phyloP scores from a whole-genome alignment of 2,113 vertebrate species.

The Lepisosteus osseus region DNA sequence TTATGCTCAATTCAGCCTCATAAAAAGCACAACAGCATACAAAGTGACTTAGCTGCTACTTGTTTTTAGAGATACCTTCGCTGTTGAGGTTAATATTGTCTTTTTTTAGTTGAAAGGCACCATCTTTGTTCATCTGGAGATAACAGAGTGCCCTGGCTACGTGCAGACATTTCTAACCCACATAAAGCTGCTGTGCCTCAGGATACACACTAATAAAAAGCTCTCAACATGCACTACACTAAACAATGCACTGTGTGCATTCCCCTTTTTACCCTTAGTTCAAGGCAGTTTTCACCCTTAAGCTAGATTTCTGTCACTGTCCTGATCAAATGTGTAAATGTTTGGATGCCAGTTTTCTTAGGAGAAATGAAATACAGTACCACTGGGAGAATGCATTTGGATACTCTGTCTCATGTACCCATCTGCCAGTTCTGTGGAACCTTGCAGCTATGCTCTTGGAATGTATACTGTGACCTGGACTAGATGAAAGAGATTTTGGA shows the following conservation, averaged over 20 bases:
- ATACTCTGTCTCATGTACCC: background rate
- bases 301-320: background rate
- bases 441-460: background rate
- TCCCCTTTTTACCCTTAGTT: background rate
- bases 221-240: background rate
- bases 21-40: too few species aligned
- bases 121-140: too few species aligned
- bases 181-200: background rate
- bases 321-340: background rate
- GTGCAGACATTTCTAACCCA: background rate
- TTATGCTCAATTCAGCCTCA: too few species aligned
- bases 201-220: background rate
- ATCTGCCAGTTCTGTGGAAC: background rate
- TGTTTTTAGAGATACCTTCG: too few species aligned
- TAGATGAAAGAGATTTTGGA: background rate
- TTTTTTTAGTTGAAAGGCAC: too few species aligned
- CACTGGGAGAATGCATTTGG: conserved; percentile 6
- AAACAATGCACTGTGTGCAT: background rate
- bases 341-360: background rate
- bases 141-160: background rate
- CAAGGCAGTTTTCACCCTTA: background rate
- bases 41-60: too few species aligned
- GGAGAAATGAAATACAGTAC: background rate
- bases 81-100: too few species aligned
- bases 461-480: background rate